Conservation (phyloP, 1,140 invertebrate species). For the Zaprionus inermis region DNA sequence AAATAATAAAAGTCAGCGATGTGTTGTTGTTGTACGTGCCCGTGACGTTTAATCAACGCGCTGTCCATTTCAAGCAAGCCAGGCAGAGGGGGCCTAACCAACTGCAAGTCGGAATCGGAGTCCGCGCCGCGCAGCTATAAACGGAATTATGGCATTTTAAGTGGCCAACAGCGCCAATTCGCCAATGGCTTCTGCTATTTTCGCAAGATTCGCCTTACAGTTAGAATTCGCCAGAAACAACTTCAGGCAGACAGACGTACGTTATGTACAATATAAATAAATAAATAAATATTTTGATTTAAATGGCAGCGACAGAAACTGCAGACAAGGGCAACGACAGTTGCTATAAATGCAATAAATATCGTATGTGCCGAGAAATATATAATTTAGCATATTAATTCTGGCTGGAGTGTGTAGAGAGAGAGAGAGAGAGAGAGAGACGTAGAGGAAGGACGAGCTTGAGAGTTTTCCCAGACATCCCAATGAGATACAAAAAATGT, state of each 20-base stretch:
- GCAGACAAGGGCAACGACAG: conserved; percentile 64
- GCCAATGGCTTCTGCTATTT: conserved; percentile 39
- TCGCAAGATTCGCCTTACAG: conserved; percentile 42
- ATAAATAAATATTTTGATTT: conserved; percentile 65
- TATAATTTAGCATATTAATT: conserved; percentile 15
- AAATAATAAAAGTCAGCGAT: conserved; percentile 71
- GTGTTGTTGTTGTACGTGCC: conserved; percentile 73
- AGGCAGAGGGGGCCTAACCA: not conserved
- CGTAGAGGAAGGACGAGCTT: too few relatives aligned
- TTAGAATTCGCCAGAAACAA: conserved; percentile 46
- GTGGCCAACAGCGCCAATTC: conserved; percentile 68
- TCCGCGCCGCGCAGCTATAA: conserved; percentile 50
- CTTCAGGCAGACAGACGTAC: not conserved
- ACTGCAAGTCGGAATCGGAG: not conserved
- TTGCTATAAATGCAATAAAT: conserved; percentile 38
- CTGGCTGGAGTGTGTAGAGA: not conserved
- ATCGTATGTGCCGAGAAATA: conserved; percentile 44
- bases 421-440: not conserved
- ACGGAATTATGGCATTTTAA: conserved; percentile 78
- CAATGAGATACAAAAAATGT: not conserved
- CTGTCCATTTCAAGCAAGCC: conserved; percentile 62
- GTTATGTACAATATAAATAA: conserved; percentile 26
- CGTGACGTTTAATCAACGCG: conserved; percentile 72
- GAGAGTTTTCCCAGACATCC: not conserved
- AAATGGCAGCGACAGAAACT: conserved; percentile 65